Evolutionary conservation across 2,888 invertebrate genomes (phyloP).

Genomic region (Nudaria mundana): DNA sequence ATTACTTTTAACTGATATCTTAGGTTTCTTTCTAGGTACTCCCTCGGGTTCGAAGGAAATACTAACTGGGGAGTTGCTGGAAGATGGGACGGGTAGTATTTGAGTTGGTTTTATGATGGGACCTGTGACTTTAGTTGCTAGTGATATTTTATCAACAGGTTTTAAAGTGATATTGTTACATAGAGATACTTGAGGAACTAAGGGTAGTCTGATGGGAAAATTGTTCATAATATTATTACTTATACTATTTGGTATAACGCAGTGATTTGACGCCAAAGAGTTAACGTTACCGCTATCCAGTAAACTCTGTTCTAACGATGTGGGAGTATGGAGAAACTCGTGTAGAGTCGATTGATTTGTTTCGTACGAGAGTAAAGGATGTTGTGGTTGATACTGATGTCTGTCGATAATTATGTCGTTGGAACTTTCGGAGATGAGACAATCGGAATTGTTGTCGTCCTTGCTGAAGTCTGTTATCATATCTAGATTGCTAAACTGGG

Average conservation of each 20-base stretch:
- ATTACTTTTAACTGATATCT: conserved; percentile 78
- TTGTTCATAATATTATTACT: conserved; percentile 68
- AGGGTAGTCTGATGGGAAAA: conserved; percentile 66
- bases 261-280: conserved; percentile 54
- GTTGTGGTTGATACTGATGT: conserved; percentile 55
- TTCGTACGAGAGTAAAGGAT: conserved; percentile 55
- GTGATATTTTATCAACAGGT: conserved; percentile 62
- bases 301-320: conserved; percentile 57
- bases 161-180: conserved; percentile 66
- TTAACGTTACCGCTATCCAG: conserved; percentile 54
- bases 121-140: conserved; percentile 65
- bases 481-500: conserved; percentile 47
- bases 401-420: conserved; percentile 58
- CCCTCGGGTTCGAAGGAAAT: conserved; percentile 55
- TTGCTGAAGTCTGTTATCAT: conserved; percentile 62
- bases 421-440: conserved; percentile 63
- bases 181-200: conserved; percentile 52
- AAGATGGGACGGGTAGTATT: conserved; percentile 66
- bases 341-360: conserved; percentile 55
- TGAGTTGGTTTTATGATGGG: conserved; percentile 71
- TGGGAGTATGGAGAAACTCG: conserved; percentile 57
- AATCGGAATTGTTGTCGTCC: conserved; percentile 67
- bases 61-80: conserved; percentile 65
- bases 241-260: conserved; percentile 49
- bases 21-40: conserved; percentile 69